Percentiles rank a stretch among this genome's conserved stretches.
phyloP scores from a whole-genome alignment of 1,140 invertebrate species.

The Chelonus insularis region DNA sequence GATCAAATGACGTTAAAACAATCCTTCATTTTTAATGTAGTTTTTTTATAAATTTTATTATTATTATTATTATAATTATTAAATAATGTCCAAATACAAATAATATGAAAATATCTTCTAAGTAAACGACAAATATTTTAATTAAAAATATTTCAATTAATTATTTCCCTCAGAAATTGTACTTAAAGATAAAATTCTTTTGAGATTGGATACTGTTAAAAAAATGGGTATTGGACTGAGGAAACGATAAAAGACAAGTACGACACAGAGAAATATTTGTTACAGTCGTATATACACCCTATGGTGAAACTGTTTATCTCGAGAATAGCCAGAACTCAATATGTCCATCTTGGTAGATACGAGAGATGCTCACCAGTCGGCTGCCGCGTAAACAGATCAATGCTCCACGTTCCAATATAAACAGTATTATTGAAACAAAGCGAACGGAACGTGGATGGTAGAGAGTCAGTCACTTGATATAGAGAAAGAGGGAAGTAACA shows the following conservation, averaged over 20 bases:
- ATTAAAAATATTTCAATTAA: not conserved
- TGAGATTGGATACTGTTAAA: no score
- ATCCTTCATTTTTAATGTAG: no score
- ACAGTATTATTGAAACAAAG: slow-evolving; percentile 62
- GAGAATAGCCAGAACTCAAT: slow-evolving; percentile 33
- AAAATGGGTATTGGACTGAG: no score
- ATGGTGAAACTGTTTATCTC: slow-evolving; percentile 2
- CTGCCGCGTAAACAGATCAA: slow-evolving; percentile 58
- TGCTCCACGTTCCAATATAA: slow-evolving; percentile 61
- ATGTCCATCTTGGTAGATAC: slow-evolving; percentile 45
- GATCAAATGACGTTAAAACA: no score
- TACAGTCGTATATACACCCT: not conserved
- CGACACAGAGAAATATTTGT: slow-evolving; percentile 15
- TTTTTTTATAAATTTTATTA: no score
- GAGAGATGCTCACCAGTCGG: slow-evolving; percentile 22
- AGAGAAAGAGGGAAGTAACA: slow-evolving; percentile 10
- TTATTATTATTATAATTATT: no score
- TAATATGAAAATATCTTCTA: no score
- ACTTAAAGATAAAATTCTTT: not conserved
- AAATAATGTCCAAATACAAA: no score
- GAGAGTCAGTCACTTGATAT: slow-evolving; percentile 14
- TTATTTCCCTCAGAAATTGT: not conserved
- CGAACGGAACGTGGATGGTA: slow-evolving; percentile 40
- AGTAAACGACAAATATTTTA: not conserved
- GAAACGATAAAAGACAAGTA: not conserved